Evolutionary conservation across 1,140 invertebrate species (phyloP).

Genomic region (Drosophila setifemur): DNA sequence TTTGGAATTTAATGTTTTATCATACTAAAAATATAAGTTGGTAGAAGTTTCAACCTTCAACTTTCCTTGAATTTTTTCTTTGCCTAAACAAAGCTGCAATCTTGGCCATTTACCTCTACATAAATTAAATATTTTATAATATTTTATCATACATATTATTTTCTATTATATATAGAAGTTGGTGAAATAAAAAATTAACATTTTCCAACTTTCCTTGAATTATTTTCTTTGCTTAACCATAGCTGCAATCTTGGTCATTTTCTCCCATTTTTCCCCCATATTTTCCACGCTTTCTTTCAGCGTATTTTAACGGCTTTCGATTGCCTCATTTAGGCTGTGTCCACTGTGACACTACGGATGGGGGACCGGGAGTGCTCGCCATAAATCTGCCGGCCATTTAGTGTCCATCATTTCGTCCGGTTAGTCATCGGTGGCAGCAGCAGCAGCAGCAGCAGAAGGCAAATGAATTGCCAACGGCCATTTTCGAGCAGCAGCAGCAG

Average conservation of each 20-base stretch:
- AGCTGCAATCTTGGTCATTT: neutral
- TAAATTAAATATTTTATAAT: too few species aligned
- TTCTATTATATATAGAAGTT: too few species aligned
- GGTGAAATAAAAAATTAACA: too few species aligned
- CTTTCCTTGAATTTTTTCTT: too few species aligned
- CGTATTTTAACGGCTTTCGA: neutral
- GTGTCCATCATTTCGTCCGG: conserved; percentile 71
- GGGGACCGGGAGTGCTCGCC: conserved; percentile 55
- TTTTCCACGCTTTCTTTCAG: neutral
- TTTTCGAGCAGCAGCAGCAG: conserved; percentile 52
- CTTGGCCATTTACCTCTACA: neutral
- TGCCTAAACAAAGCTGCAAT: neutral
- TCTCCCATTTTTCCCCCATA: neutral
- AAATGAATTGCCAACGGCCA: conserved; percentile 74
- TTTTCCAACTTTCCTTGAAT: too few species aligned
- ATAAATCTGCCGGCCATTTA: conserved; percentile 77
- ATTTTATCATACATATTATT: too few species aligned
- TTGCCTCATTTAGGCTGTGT: neutral
- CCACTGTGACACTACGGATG: conserved; percentile 15
- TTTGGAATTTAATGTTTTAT: neutral
- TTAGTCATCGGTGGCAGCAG: conserved; percentile 48
- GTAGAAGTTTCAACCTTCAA: too few species aligned
- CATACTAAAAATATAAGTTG: too few species aligned
- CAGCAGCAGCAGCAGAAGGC: conserved; percentile 31
- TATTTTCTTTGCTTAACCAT: too few species aligned